Evolutionary conservation across 1,140 invertebrate genomes (phyloP), one percentile per base, ranked within the genome.

Genomic region (Agraylea sexmaculata): DNA sequence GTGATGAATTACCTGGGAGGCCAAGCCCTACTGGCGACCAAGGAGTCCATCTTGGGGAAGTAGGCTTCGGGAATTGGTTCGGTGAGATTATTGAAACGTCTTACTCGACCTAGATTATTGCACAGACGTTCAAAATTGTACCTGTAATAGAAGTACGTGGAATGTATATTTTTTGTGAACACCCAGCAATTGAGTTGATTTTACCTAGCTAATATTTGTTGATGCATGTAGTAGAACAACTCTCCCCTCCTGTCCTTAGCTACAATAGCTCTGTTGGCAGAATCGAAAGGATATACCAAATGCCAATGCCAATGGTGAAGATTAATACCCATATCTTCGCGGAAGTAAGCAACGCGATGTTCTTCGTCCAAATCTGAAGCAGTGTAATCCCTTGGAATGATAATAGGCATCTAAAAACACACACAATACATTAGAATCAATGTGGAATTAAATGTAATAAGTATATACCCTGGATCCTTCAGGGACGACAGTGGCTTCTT

Each of bases 241-340:
- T 84, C 81, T 1, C 81, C 81, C 15, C 80, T 65, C 18, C 80
- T 57, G 58, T 84, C 77, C 56, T 80, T 80, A 50, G 67, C 58
- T 1, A 81, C 77, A 32, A 80, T 69, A 25, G 56, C 51, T n/a
- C 59, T 61, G 32, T 64, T 58, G 10, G 68, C 55, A 1, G 71
- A 70, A 40, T 77, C 73, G 51, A 77, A 78, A 1, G 83, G 82
- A 52, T 85, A 86, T 2, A 85, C 78, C 38, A 86, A 61, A 59
- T 87, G 83, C 83, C 75, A 83, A 59, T 89, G 84, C 85, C 85
- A 90, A 52, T 90, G 82, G 52, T 80, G 77, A 1, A 80, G 66
- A 57, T 83, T 84, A 52, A 83, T 68, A 44, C 78, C 80, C 45
- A 77, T 62, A 57, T 79, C 79, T 53, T 83, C 80, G 15, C 79